Percentiles rank a stretch among this genome's conserved stretches.
Conservation (phyloP, 2,888 invertebrate genomes). For the Idaea aversata region DNA sequence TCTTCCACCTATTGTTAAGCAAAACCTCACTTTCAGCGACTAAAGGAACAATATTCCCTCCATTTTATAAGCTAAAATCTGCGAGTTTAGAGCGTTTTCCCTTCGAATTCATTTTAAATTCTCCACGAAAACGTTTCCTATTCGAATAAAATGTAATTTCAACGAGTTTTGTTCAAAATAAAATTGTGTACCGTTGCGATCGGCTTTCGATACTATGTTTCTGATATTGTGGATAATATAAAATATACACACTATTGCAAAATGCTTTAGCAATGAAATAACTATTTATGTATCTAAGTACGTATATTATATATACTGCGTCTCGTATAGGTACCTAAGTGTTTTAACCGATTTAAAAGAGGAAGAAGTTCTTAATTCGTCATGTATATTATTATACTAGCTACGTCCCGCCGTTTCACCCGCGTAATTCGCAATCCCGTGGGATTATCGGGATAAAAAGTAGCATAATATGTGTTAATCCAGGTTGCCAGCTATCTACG, state of each 20-base stretch:
- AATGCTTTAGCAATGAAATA: neutral
- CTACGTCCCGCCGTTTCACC: no score
- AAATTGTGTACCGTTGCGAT: neutral
- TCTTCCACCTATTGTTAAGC: neutral
- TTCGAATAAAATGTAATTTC: neutral
- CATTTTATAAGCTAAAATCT: neutral
- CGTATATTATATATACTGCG: no score
- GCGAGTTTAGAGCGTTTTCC: neutral
- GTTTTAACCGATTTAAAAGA: no score
- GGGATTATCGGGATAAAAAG: no score
- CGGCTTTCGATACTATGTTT: neutral
- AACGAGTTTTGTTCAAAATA: neutral
- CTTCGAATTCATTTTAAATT: neutral
- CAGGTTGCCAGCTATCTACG: no score
- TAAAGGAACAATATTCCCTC: neutral
- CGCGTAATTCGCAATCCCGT: no score
- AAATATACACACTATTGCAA: neutral
- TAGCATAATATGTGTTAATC: no score
- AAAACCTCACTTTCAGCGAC: neutral
- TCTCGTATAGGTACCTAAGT: no score
- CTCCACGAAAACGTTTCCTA: neutral
- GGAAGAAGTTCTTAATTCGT: no score
- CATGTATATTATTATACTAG: no score
- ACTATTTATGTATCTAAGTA: neutral
- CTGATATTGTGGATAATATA: neutral